A percentile compares a stretch with the other conserved stretches of the same genome.
Evolutionary conservation across 2,113 vertebrate species (phyloP).

Genomic region (Anas platyrhynchos): DNA sequence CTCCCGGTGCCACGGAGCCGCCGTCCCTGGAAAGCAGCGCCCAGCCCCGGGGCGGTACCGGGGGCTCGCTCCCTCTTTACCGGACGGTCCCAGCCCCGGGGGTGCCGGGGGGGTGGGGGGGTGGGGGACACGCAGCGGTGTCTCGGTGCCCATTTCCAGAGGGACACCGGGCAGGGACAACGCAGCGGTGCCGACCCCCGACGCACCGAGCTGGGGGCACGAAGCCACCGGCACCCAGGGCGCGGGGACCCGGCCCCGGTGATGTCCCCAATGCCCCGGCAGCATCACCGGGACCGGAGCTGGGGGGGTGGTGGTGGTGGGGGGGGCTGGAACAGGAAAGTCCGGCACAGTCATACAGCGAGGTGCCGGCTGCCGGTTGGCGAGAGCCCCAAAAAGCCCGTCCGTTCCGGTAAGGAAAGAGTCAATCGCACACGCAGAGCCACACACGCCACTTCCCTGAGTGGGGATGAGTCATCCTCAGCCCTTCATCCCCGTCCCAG

Average conservation of each 20-base stretch:
- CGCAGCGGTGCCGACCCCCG: not conserved
- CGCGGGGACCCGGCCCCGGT: accelerated
- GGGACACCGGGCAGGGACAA: not conserved
- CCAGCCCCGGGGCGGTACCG: accelerated
- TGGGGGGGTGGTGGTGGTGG: not conserved
- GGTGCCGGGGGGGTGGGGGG: not conserved
- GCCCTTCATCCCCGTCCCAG: not conserved
- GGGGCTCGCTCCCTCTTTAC: not conserved
- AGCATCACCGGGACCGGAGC: not conserved
- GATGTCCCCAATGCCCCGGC: not conserved
- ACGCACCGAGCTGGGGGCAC: too few species aligned
- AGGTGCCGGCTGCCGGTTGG: not conserved
- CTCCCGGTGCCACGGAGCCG: not conserved
- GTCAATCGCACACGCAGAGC: not conserved
- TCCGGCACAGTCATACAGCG: not conserved
- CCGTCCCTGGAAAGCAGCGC: not conserved
- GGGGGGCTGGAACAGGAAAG: not conserved
- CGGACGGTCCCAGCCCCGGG: too few species aligned
- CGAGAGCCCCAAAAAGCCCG: not conserved
- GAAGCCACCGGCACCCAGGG: not conserved
- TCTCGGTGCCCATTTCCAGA: too few species aligned
- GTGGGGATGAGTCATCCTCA: constrained; percentile 20
- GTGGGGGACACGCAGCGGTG: too few species aligned
- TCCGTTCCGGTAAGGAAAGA: constrained; percentile 34
- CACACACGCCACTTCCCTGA: constrained; percentile 28